Evolutionary conservation across 2,113 vertebrate species (phyloP), one percentile per base, ranked within the genome.

Genomic region (Furnarius figulus): DNA sequence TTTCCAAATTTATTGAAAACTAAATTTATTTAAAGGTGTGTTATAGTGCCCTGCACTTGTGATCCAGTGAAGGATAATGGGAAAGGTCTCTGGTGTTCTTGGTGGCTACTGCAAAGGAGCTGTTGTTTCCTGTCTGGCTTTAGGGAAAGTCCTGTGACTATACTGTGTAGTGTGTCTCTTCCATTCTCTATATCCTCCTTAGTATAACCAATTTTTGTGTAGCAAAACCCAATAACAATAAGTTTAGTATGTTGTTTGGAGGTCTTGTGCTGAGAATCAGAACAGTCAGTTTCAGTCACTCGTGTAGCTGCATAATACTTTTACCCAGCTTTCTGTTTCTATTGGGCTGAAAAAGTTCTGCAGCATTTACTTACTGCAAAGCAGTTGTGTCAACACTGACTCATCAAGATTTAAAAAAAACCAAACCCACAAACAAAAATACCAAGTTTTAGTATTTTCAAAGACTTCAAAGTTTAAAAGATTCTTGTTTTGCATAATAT

Each of bases 271-370:
- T 74, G 21, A 31, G 12, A 70, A 22, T 83, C 15, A 53, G 6
- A 65, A 37, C 10, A 27, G 20, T 31, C 10, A 27, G 4, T 44
- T 56, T 42, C 10, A 17, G 25, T 63, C 52, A 31, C 33, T 62
- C 62, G 5, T 46, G 23, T 63, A 55, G 9, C 30, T 67, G 15
- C 16, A 16, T 25, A 66, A 42, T 37, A 12, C 23, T 31, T 73
- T 46, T 42, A 62, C 28, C 12, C 18, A 71, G 30, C 56, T 90
- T 89, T 93, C 61, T 59, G 56, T 94, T 95, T 85, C 77, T 89
- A 1, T 95, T 59, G 21, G 31, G 55, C 56, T 66, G 40, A 9
- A 65, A 58, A 81, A 22, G 30, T 85, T 76, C 61, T 84, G 70
- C 39, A 30, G 24, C 4, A 15, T 75, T 81, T 75, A 49, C 21